A percentile compares a stretch with the other conserved stretches of the same genome.
phyloP scores from a whole-genome alignment of 2,113 vertebrate genomes.

The Spea multiplicata region DNA sequence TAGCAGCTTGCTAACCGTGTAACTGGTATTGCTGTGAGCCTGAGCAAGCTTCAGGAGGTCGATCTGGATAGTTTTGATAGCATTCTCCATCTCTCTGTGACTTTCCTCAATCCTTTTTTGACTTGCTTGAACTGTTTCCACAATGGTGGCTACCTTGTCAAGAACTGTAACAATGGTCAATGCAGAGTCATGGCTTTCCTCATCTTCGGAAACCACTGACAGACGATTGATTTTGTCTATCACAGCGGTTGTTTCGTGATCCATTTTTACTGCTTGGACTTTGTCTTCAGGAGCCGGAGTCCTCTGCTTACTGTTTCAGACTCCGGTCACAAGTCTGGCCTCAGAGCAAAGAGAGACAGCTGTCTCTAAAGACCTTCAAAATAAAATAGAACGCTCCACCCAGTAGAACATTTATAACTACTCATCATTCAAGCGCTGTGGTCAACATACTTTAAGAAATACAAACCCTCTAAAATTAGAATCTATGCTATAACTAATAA shows the following conservation, averaged over 20 bases:
- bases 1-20: conserved; percentile 84
- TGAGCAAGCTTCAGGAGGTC: conserved; percentile 87
- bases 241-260: conserved; percentile 62
- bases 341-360: conserved; percentile 58
- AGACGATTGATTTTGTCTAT: conserved; percentile 75
- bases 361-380: conserved; percentile 63
- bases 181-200: conserved; percentile 82
- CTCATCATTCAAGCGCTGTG: conserved; percentile 66
- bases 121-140: conserved; percentile 87
- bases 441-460: conserved; percentile 80
- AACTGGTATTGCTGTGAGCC: conserved; percentile 79
- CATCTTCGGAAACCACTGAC: conserved; percentile 73
- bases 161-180: conserved; percentile 89
- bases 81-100: conserved; percentile 83
- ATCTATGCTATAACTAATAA: conserved; percentile 62
- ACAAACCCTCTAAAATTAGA: conserved; percentile 81
- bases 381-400: conserved; percentile 63
- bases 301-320: conserved; percentile 31
- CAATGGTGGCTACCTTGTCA: conserved; percentile 90
- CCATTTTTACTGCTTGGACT: conserved; percentile 67
- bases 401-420: conserved; percentile 72
- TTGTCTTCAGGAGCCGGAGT: conserved; percentile 36
- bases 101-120: conserved; percentile 93
- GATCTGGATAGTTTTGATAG: conserved; percentile 85
- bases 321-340: conserved; percentile 51